These are phyloP conservation scores for Sebastes schlegelii DNA, from an alignment of 2,113 vertebrate genomes.

Conservation along the genomic window DNA sequence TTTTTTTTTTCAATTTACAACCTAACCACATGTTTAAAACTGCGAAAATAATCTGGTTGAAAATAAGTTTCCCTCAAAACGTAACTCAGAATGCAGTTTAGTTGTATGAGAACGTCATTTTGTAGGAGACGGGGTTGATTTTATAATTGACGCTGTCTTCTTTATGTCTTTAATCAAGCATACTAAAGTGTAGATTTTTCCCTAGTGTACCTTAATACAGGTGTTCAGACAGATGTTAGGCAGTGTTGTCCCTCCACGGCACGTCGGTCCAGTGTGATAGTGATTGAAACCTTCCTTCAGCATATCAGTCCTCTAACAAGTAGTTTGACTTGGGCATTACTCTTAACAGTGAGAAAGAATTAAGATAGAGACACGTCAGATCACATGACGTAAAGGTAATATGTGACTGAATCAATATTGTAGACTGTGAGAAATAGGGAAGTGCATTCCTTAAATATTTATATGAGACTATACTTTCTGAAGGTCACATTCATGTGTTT, in stretches of 20 bases:
- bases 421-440: not conserved
- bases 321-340: not conserved
- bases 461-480: not conserved
- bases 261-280: conserved; percentile 8
- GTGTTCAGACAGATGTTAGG: conserved; percentile 54
- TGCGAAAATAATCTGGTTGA: too few relatives aligned
- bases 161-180: conserved; percentile 39
- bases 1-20: too few relatives aligned
- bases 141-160: conserved; percentile 31
- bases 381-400: not conserved
- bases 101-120: too few relatives aligned
- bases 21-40: too few relatives aligned
- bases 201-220: conserved; percentile 13
- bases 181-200: conserved; percentile 14
- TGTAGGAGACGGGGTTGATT: not conserved
- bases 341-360: not conserved
- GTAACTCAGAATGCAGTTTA: too few relatives aligned
- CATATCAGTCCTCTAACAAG: not conserved
- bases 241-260: conserved; percentile 11
- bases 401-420: conserved; percentile 1
- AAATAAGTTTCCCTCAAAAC: too few relatives aligned
- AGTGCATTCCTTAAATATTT: not conserved
- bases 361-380: not conserved
- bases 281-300: conserved; percentile 23
- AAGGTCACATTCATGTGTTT: not conserved